phyloP scores from a whole-genome alignment of 1,140 invertebrate species.

The Rhizoglyphus robini region DNA sequence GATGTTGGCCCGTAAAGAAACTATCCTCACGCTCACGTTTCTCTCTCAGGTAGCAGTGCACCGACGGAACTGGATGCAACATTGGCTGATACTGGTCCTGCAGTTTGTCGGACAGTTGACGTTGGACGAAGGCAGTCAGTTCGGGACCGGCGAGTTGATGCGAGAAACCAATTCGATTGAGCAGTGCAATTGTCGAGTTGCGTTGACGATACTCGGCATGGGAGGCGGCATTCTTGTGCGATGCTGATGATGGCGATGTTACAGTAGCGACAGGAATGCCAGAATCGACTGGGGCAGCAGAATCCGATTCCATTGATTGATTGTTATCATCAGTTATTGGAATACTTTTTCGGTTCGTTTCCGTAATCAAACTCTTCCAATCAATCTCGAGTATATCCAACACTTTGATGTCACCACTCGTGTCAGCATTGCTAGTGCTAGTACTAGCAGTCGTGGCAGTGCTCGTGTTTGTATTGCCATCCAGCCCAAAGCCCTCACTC shows the following conservation, averaged over 20 bases:
- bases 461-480: neutral
- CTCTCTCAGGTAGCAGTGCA: neutral
- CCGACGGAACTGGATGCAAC: neutral
- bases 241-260: no score
- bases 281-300: no score
- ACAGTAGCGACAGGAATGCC: no score
- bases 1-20: no score
- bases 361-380: neutral
- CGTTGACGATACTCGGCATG: neutral
- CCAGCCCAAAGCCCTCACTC: neutral
- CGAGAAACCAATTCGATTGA: slow-evolving; percentile 10
- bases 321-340: neutral
- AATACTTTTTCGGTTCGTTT: neutral
- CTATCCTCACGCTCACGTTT: neutral
- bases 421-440: neutral
- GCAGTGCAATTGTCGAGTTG: neutral
- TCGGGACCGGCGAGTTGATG: neutral
- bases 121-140: neutral
- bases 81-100: neutral
- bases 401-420: no score
- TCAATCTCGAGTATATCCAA: neutral
- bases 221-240: neutral
- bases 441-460: neutral
- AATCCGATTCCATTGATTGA: neutral
- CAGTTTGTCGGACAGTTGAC: neutral